phyloP scores from a whole-genome alignment of 1,140 invertebrate species.

The Nebria ingens region DNA sequence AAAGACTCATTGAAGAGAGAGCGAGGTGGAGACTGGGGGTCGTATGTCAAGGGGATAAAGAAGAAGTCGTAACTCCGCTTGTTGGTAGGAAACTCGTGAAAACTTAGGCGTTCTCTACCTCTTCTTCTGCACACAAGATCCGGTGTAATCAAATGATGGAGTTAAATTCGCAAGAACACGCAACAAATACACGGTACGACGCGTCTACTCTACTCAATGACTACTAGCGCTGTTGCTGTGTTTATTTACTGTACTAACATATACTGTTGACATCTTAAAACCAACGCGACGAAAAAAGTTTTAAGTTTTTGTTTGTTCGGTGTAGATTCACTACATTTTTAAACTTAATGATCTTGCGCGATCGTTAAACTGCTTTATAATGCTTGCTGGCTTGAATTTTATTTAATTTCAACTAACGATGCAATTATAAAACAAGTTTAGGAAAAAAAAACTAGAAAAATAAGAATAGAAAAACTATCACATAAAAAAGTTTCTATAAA shows the following conservation, averaged over 20 bases:
- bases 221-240: not conserved
- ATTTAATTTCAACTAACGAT: not conserved
- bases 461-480: no score
- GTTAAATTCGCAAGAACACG: not conserved
- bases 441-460: no score
- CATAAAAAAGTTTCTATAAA: no score
- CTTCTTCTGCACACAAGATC: not conserved
- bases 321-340: not conserved
- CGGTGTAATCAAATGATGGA: not conserved
- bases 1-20: no score
- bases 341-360: not conserved
- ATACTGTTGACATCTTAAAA: no score
- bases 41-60: not conserved
- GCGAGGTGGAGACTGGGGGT: no score
- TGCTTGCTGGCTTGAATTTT: not conserved
- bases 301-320: no score
- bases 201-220: no score
- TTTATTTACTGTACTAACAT: not conserved
- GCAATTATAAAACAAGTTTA: no score
- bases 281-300: no score
- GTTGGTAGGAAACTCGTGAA: not conserved
- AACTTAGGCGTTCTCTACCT: not conserved
- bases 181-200: not conserved
- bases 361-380: not conserved
- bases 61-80: not conserved